Evolutionary conservation across 2,888 invertebrate genomes (phyloP), one percentile per base, ranked within the genome.

Genomic region (Eristalis intricaria): DNA sequence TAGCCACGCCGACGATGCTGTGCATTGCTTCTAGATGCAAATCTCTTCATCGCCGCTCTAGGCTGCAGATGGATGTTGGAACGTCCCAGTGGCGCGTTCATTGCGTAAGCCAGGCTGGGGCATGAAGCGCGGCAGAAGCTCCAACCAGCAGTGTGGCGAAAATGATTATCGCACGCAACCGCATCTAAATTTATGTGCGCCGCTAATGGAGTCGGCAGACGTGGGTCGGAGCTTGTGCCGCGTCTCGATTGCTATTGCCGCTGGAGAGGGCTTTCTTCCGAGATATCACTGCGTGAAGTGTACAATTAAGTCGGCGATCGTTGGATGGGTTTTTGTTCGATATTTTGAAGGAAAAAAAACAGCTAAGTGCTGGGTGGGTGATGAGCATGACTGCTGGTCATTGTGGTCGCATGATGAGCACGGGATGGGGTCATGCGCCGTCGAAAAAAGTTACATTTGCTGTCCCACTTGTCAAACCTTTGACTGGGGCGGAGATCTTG

Each of bases 141-240:
- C n/a, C n/a, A n/a, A 11, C 29, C 65, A 23, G 19, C 11, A 19
- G 43, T 70, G 50, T 56, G 60, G 43, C 61, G 19, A 64, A 84
- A 74, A 56, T 79, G 61, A 83, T 74, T 74, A 84, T 79, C 60
- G 22, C 79, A 74, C 74, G 74, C 84, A 79, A 84, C 63, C 73
- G 68, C 79, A 79, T 64, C 43, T 23, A 65, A 43, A 74, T 74
- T 58, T 79, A 74, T 60, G 35, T 65, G 19, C 38, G 64, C 35
- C 22, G 22, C 38, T 65, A 71, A 77, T 77, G 82, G 71, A 71
- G 82, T 1, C 26, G 26, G 26, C n/a, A 26, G 8, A 60, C 60
- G 76, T 76, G 60, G 29, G 65, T 22, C 26, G 50, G 26, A 64
- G 50, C 38, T 56, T 56, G 35, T 65, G 56, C 65, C 38, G 13